phyloP scores from a whole-genome alignment of 2,797 vertebrate species.

The Pyrocephalus nanus region DNA sequence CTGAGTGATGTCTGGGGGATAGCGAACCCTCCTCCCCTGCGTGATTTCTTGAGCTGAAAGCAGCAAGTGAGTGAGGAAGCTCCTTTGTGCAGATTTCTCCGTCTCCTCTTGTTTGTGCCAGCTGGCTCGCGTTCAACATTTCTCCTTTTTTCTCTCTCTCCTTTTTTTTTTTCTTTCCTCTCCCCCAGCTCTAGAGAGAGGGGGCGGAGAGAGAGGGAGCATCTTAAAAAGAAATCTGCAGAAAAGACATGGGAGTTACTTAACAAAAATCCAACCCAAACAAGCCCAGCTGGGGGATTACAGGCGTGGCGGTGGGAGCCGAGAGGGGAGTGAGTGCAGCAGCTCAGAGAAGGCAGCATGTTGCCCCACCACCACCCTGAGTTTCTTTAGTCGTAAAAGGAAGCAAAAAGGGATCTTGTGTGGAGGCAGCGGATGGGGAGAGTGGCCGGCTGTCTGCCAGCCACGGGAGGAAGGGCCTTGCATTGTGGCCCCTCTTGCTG shows the following conservation, averaged over 20 bases:
- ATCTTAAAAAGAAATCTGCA: slow-evolving; percentile 63
- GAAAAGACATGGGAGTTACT: slow-evolving; percentile 61
- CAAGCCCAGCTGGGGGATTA: slow-evolving; percentile 67
- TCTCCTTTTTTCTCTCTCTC: slow-evolving; percentile 21
- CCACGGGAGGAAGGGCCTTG: background rate
- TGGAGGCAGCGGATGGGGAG: slow-evolving; percentile 24
- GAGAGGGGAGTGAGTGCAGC: background rate
- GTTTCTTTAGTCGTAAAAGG: slow-evolving; percentile 46
- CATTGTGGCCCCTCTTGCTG: background rate
- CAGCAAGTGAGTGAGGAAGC: slow-evolving; percentile 72
- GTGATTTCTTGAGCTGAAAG: slow-evolving; percentile 64
- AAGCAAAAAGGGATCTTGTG: slow-evolving; percentile 65
- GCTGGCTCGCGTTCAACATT: slow-evolving; percentile 71
- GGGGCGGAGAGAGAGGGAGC: slow-evolving; percentile 43
- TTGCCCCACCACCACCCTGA: background rate
- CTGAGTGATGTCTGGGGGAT: slow-evolving; percentile 38
- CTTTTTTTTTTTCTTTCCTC: background rate
- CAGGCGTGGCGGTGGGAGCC: background rate
- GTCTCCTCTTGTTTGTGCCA: slow-evolving; percentile 68
- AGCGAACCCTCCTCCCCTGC: slow-evolving; percentile 42
- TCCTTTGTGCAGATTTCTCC: slow-evolving; percentile 73
- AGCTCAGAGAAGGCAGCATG: background rate
- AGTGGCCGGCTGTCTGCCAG: slow-evolving; percentile 45
- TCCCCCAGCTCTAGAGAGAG: slow-evolving; percentile 53
- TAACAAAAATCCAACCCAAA: slow-evolving; percentile 57